phyloP scores from a whole-genome alignment of 2,888 invertebrate species.

The Allolobophora icterica region DNA sequence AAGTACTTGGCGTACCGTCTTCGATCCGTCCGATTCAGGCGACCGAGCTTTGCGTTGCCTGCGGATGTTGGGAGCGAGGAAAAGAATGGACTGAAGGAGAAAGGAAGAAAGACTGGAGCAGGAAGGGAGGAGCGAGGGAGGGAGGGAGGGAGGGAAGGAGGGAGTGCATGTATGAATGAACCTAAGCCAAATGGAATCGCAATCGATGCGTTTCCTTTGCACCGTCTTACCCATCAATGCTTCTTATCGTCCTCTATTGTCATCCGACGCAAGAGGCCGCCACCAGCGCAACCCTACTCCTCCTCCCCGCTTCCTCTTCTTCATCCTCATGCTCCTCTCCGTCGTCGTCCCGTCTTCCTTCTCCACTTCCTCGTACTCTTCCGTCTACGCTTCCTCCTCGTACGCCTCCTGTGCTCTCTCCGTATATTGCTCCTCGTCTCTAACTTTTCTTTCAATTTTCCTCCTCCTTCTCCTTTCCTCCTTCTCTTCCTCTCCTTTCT shows the following conservation, averaged over 20 bases:
- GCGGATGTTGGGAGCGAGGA: background rate
- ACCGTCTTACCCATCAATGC: slow-evolving; percentile 24
- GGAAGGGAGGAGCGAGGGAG: background rate
- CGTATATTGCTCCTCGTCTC: background rate
- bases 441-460: background rate
- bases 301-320: background rate
- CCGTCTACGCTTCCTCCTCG: slow-evolving; percentile 5
- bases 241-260: background rate
- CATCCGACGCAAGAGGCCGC: no score
- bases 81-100: background rate
- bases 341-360: no score
- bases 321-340: no score
- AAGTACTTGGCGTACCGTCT: background rate
- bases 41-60: background rate
- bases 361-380: background rate
- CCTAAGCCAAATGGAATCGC: background rate
- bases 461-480: background rate
- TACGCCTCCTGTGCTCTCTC: background rate
- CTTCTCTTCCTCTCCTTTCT: background rate
- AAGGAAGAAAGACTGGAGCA: background rate
- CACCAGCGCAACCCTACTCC: background rate
- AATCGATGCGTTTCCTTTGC: background rate
- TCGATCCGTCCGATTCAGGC: background rate
- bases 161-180: background rate
- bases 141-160: background rate